phyloP scores from a whole-genome alignment of 2,888 invertebrate species.

The Aphodius sticticus region DNA sequence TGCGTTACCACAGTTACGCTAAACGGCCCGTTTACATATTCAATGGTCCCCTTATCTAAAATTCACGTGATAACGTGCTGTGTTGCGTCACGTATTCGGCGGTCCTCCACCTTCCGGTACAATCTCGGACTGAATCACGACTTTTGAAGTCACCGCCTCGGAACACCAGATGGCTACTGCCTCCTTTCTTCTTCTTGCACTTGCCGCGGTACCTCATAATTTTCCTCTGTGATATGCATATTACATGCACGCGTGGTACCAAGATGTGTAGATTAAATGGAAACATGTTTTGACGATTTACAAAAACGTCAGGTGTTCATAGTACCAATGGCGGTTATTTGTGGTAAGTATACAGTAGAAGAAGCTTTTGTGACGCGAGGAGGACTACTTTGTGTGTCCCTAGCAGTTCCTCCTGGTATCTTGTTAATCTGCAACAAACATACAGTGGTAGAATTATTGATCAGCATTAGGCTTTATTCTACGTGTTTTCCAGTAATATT shows the following conservation, averaged over 20 bases:
- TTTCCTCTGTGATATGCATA: constrained; percentile 30
- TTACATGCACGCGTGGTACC: constrained; percentile 17
- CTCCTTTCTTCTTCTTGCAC: constrained; percentile 9
- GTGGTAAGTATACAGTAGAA: background rate
- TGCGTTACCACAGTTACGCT: background rate
- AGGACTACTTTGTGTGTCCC: background rate
- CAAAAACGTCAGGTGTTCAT: background rate
- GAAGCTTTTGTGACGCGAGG: background rate
- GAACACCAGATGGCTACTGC: constrained; percentile 18
- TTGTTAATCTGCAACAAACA: too few relatives aligned
- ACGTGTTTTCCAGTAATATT: too few relatives aligned
- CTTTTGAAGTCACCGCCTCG: constrained; percentile 24
- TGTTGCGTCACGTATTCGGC: constrained; percentile 25
- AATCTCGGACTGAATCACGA: constrained; percentile 27
- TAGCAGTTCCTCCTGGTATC: background rate
- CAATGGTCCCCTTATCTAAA: constrained; percentile 21
- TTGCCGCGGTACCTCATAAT: constrained; percentile 14
- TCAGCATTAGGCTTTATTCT: too few relatives aligned
- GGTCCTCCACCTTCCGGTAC: constrained; percentile 28
- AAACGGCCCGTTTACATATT: background rate
- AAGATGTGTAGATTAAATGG: constrained; percentile 25
- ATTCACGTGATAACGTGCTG: constrained; percentile 23
- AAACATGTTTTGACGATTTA: constrained; percentile 30
- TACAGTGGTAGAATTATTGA: too few relatives aligned
- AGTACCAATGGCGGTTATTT: background rate